Evolutionary conservation across 2,113 vertebrate species (phyloP), one percentile per base, ranked within the genome.

Genomic region (Oryzias javanicus): DNA sequence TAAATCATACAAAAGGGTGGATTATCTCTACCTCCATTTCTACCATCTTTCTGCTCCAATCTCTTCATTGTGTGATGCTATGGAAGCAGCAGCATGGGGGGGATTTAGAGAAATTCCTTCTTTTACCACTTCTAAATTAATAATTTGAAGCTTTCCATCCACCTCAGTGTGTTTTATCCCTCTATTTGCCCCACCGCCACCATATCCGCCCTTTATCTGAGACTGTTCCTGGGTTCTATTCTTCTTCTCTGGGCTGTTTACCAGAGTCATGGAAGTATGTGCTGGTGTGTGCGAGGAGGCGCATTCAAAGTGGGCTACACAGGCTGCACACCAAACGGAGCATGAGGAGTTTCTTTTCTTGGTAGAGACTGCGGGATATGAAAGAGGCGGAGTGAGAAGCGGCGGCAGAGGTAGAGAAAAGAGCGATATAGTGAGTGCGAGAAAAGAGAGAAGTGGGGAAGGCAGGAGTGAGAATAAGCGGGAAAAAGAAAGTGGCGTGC

Each of bases 81-180:
- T 78, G 63, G 64, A 68, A 67, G 79, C 81, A 78, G 75, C 67
- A 67, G 63, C 54, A 35, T 19, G 55, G 56, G 60, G 55, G 41
- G 54, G 62, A 17, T 67, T 79, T 71, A 79, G 76, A 75, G 69
- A 83, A 80, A 76, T 77, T 71, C 75, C 74, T 62, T 67, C 70
- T 82, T 66, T 84, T 78, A 83, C 81, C 80, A 64, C 64, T 56
- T 56, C 64, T 85, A 87, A 87, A 87, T 89, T 87, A 88, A 89
- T 89, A 88, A 86, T 82, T 85, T 79, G 72, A 78, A 79, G 83
- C 81, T 78, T 75, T 80, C 66, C 17, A 86, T 88, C 86, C 86
- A 64, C 78, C 80, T 85, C 80, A 72, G 79, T 52, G 79, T 76
- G 67, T 78, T 79, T 88, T 82, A 85, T 86, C 84, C 84, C 55